Evolutionary conservation across 2,888 invertebrate genomes (phyloP), one percentile per base, ranked within the genome.

Genomic region (Agrochola macilenta): DNA sequence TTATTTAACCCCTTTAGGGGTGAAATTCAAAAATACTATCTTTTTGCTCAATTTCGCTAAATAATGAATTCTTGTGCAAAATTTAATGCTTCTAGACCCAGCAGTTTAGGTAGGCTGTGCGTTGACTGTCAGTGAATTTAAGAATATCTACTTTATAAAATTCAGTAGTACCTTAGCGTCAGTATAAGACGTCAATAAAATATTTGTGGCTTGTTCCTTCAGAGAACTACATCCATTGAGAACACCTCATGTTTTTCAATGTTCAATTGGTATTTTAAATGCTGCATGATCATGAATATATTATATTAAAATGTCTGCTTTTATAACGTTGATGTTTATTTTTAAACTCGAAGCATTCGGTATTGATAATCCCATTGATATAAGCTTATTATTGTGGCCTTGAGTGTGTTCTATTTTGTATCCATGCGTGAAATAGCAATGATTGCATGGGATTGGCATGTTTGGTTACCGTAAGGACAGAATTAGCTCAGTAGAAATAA

Each of bases 351-450:
- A 70, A 73, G 14, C 64, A 74, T 30, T 74, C 57, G 35, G 35
- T 35, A 75, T 82, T 79, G 78, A 77, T 88, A 86, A 89, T 89
- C 83, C 83, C 72, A 89, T 91, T 87, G 82, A 85, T 82, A 72
- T 52, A 73, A 49, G 49, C 58, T 43, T 77, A 70, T 78, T 69
- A 76, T 54, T 79, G 66, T 75, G 81, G 77, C 89, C 90, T 90
- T 89, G 89, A 87, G 78, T 87, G 78, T 74, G 85, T 85, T 90
- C 89, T 89, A 89, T 89, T 92, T 91, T 85, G 90, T 90, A 90
- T 87, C 81, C 84, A 89, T 82, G 90, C 91, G 90, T 91, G 88
- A 93, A 94, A 92, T 93, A 93, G 87, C 90, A 82, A 86, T 92
- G 93, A 92, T 87, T 90, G 89, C 89, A 90, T 87, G 82, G 80